phyloP scores from a whole-genome alignment of 2,888 invertebrate genomes.

The Lepidocyrtoides sp. region DNA sequence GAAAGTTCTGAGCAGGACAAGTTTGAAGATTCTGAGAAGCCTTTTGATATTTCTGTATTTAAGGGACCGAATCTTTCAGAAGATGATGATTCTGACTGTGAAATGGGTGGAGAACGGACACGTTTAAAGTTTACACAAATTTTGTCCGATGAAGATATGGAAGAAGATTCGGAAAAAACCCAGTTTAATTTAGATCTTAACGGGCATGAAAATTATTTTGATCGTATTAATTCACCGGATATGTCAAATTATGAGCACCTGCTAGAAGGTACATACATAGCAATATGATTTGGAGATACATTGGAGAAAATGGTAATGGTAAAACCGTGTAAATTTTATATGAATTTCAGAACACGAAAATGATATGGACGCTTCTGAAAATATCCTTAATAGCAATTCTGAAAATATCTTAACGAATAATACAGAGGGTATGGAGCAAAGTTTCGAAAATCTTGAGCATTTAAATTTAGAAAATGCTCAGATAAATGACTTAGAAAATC shows the following conservation, averaged over 20 bases:
- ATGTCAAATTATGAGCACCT: constrained; percentile 63
- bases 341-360: neutral
- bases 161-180: neutral
- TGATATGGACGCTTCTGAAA: neutral
- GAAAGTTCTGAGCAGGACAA: neutral
- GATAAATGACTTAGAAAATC: neutral
- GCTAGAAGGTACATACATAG: constrained; percentile 4
- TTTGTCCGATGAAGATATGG: constrained; percentile 5
- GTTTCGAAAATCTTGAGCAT: too few species aligned
- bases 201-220: constrained; percentile 46
- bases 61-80: constrained; percentile 87
- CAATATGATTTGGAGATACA: neutral
- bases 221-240: constrained; percentile 31
- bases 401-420: neutral
- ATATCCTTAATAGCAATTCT: neutral
- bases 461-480: neutral
- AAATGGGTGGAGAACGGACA: constrained; percentile 14
- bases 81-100: constrained; percentile 86
- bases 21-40: constrained; percentile 86
- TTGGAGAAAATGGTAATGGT: neutral
- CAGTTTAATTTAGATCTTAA: constrained; percentile 48
- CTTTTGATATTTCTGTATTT: constrained; percentile 87
- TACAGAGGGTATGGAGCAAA: too few species aligned
- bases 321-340: neutral
- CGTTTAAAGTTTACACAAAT: neutral